These are phyloP conservation scores for Calliphora vomitoria DNA, from an alignment of 2,888 invertebrate genomes.

Conservation along the genomic window DNA sequence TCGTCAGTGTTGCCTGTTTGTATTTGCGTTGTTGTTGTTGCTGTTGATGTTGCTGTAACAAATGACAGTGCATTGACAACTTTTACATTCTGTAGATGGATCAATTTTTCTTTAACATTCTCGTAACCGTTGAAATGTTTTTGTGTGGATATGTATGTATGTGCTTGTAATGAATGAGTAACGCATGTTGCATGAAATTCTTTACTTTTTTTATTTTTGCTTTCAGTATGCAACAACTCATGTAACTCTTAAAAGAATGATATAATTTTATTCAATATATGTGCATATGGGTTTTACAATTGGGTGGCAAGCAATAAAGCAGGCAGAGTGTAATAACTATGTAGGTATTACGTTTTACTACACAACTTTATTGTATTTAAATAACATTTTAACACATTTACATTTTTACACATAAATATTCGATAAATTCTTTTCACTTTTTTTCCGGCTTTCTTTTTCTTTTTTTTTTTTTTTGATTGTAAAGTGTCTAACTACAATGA, in stretches of 20 bases:
- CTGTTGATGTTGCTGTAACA: constrained; percentile 48
- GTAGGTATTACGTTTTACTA: background rate
- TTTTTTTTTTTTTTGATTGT: constrained; percentile 3
- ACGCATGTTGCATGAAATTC: constrained; percentile 52
- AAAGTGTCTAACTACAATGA: constrained; percentile 66
- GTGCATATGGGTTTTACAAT: constrained; percentile 47
- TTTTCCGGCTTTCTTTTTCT: background rate
- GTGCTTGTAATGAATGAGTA: constrained; percentile 21
- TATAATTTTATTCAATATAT: constrained; percentile 27
- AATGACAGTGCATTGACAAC: constrained; percentile 72
- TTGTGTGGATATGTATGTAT: background rate
- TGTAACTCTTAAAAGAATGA: constrained; percentile 44
- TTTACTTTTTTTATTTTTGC: background rate
- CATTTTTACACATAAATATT: constrained; percentile 18
- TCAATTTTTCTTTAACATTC: constrained; percentile 51
- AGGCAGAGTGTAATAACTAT: background rate
- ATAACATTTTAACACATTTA: constrained; percentile 44
- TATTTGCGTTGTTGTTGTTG: background rate
- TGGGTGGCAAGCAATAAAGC: constrained; percentile 36
- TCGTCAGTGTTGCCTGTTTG: constrained; percentile 45
- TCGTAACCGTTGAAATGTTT: constrained; percentile 36
- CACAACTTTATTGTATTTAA: constrained; percentile 44
- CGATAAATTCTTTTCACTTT: constrained; percentile 27
- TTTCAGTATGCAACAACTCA: background rate
- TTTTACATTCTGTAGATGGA: constrained; percentile 62